Percentiles rank a stretch among this genome's conserved stretches.
phyloP scores from a whole-genome alignment of 1,140 invertebrate species.

The Wiebesia pumilae region DNA sequence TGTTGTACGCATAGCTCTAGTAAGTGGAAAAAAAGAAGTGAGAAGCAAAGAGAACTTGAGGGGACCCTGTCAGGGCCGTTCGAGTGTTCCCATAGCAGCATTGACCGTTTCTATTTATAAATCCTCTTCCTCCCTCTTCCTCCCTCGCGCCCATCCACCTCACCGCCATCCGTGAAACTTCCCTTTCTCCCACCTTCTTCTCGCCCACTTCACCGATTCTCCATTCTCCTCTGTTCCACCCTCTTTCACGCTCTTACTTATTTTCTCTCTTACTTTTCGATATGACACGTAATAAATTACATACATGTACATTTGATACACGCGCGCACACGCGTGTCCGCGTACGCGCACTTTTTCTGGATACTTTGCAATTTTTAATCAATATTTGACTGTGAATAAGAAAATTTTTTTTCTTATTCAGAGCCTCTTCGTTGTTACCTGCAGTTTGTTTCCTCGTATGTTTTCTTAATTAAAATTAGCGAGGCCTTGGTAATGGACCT shows the following conservation, averaged over 20 bases:
- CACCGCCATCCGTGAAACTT: neutral
- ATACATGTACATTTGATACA: neutral
- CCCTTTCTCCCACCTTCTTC: neutral
- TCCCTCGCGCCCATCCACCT: conserved; percentile 51
- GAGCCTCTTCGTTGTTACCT: no score
- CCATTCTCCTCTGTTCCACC: neutral
- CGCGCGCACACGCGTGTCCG: no score
- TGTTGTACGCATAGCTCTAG: neutral
- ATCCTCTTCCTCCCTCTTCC: conserved; percentile 56
- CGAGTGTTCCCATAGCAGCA: conserved; percentile 72
- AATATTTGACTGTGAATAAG: no score
- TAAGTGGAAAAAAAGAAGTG: neutral
- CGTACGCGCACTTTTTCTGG: no score
- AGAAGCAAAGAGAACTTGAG: neutral
- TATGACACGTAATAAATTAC: neutral
- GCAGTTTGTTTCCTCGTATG: no score
- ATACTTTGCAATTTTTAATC: no score
- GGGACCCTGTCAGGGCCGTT: conserved; percentile 39
- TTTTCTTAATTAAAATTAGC: no score
- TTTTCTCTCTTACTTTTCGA: neutral
- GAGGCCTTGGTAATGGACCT: no score
- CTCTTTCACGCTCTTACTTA: neutral
- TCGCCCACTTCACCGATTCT: neutral
- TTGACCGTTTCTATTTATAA: conserved; percentile 74
- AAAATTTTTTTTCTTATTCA: no score